Evolutionary conservation across 2,113 vertebrate genomes (phyloP), one percentile per base, ranked within the genome.

Genomic region (Xyliphius kryptos): DNA sequence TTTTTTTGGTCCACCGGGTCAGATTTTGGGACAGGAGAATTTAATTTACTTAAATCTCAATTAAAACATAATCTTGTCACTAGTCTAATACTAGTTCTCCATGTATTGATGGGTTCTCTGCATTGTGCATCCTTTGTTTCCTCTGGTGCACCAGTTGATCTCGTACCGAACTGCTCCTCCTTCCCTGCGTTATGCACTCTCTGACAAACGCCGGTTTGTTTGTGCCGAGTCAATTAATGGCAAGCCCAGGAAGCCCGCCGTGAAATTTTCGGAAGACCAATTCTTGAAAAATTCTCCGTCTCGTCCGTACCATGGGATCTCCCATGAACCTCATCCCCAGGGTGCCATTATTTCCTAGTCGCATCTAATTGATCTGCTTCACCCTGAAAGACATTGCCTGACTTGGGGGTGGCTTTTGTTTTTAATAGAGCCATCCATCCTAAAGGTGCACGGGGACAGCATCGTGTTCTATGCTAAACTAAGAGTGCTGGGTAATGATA

Each of bases 361-460:
- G 59, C 20, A 40, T 56, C 74, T 83, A 79, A 84, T 80, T 85
- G 82, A 84, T 87, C 79, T 49, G 67, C 67, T 70, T 37, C 58
- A 82, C 77, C 79, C 79, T 40, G 7, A 56, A 68, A 56, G 66
- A 68, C 51, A 37, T 13, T 60, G 61, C 58, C 59, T 38, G 65
- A 51, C 65, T 72, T 50, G 63, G 59, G 56, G 66, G 51, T 64
- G 47, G 43, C 50, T 56, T 68, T 54, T 9, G 50, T 56, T 56
- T 49, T 69, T 74, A 71, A 74, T 71, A 71, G 59, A 62, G 47
- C 61, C 50, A 67, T 58, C 68, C 41, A 63, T 50, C 43, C 49
- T 66, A 37, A 44, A 52, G 65, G 52, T 56, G 21, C 17, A 9
- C 9, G 15, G 64, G 46, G 58, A 65, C 32, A 41, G 54, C 38